A percentile compares a stretch with the other conserved stretches of the same genome.
phyloP scores from a whole-genome alignment of 2,113 vertebrate genomes.

The Paratilapia polleni region DNA sequence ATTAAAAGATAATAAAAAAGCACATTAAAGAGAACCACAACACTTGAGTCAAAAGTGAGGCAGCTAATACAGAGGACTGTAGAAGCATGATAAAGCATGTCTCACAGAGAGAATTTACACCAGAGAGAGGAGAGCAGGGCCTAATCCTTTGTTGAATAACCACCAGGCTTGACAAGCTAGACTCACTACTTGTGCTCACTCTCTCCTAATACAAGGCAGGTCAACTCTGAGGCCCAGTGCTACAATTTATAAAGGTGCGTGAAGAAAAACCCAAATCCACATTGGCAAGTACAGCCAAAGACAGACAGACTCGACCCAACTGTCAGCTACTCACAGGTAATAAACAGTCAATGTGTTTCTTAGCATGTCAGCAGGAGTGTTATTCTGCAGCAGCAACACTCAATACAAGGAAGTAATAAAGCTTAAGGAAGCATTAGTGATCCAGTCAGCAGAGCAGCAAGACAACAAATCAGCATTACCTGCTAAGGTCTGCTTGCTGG shows the following conservation, averaged over 20 bases:
- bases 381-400: slow-evolving; percentile 42
- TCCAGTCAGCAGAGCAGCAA: slow-evolving; percentile 51
- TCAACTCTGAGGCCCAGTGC: slow-evolving; percentile 20
- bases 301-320: background rate
- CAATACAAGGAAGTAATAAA: slow-evolving; percentile 60
- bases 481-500: slow-evolving; percentile 29
- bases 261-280: slow-evolving; percentile 25
- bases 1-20: slow-evolving; percentile 54
- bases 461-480: slow-evolving; percentile 51
- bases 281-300: slow-evolving; percentile 12
- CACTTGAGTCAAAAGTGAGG: slow-evolving; percentile 37
- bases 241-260: slow-evolving; percentile 20
- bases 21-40: slow-evolving; percentile 28
- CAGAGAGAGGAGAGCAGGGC: slow-evolving; percentile 49
- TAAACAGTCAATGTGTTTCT: background rate
- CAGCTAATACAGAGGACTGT: slow-evolving; percentile 27
- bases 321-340: slow-evolving; percentile 33
- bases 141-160: slow-evolving; percentile 77
- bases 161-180: slow-evolving; percentile 51
- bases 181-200: slow-evolving; percentile 31
- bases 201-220: slow-evolving; percentile 25
- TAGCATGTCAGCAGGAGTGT: slow-evolving; percentile 25
- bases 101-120: slow-evolving; percentile 56
- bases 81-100: slow-evolving; percentile 57
- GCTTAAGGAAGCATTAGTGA: slow-evolving; percentile 47